Conservation (phyloP, 2,113 vertebrate genomes). For the Edolisoma coerulescens region DNA sequence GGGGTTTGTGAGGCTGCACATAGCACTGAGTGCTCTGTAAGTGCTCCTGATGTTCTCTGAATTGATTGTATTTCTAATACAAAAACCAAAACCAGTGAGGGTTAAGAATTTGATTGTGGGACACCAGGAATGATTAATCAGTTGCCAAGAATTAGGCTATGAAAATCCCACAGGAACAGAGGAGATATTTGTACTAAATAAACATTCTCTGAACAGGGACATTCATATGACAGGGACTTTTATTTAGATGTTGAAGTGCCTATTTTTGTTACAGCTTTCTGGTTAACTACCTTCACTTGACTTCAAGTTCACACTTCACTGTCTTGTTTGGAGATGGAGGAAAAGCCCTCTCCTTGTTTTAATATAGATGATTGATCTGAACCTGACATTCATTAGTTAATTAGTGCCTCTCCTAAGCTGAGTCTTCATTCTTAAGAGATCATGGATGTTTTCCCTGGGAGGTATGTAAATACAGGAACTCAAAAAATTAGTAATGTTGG, state of each 20-base stretch:
- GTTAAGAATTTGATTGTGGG: neutral
- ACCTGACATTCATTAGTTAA: neutral
- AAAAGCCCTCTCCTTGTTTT: neutral
- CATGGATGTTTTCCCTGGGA: neutral
- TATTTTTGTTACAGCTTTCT: neutral
- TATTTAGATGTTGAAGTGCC: neutral
- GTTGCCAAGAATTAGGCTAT: neutral
- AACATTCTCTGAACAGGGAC: neutral
- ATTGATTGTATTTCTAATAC: neutral
- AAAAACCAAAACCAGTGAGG: neutral
- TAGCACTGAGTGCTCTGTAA: neutral
- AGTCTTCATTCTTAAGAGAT: neutral
- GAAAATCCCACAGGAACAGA: neutral
- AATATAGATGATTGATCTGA: neutral
- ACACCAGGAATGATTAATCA: neutral
- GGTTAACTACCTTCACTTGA: neutral
- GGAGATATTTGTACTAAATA: neutral
- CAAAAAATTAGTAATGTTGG: neutral
- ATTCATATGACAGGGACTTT: neutral
- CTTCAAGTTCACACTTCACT: neutral
- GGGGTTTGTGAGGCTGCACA: neutral
- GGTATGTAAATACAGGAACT: neutral
- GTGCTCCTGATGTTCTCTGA: neutral
- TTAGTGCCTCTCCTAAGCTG: neutral
- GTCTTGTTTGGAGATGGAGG: neutral